Conservation (phyloP, 2,113 vertebrate genomes). For the Salminus brasiliensis region DNA sequence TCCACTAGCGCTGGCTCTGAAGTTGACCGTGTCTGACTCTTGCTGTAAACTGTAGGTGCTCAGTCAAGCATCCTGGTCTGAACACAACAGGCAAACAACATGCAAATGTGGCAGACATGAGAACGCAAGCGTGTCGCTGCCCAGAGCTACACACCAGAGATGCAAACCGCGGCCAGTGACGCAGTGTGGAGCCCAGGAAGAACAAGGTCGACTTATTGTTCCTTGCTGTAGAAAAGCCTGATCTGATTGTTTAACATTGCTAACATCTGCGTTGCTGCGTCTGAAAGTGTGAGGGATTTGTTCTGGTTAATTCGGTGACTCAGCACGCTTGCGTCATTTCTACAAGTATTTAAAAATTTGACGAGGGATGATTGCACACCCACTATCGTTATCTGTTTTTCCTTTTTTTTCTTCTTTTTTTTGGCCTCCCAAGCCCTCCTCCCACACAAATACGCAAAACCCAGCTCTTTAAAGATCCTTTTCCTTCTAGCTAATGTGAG, state of each 20-base stretch:
- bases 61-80: slow-evolving; percentile 40
- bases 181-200: background rate
- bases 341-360: slow-evolving; percentile 18
- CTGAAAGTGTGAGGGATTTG: slow-evolving; percentile 15
- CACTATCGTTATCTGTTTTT: slow-evolving; percentile 22
- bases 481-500: background rate
- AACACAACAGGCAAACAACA: slow-evolving; percentile 46
- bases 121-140: background rate
- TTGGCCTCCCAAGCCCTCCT: background rate
- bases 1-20: slow-evolving; percentile 22
- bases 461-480: background rate
- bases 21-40: slow-evolving; percentile 30
- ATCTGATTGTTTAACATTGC: slow-evolving; percentile 10
- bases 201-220: slow-evolving; percentile 33
- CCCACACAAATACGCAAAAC: slow-evolving; percentile 1
- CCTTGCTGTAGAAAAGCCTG: slow-evolving; percentile 1
- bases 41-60: slow-evolving; percentile 41
- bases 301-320: slow-evolving; percentile 33
- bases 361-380: slow-evolving; percentile 10
- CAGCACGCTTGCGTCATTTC: slow-evolving; percentile 8
- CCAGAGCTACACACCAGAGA: slow-evolving; percentile 4
- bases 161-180: slow-evolving; percentile 18
- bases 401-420: slow-evolving; percentile 3
- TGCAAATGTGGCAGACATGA: slow-evolving; percentile 38
- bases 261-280: background rate